These are phyloP conservation scores for Chymomyza amoena DNA, from an alignment of 2,888 invertebrate genomes.

Conservation along the genomic window DNA sequence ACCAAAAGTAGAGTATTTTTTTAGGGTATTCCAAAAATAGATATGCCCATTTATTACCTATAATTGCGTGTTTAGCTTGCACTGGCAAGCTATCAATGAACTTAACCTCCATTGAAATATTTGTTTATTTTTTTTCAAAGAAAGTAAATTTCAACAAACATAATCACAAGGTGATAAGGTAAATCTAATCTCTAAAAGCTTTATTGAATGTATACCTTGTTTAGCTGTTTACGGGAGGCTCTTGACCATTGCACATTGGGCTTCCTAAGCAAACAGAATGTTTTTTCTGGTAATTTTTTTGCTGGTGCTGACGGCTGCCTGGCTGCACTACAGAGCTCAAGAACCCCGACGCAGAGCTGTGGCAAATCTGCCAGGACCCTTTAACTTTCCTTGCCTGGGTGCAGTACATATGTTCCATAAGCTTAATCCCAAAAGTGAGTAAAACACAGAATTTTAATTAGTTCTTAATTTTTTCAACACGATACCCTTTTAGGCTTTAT, in stretches of 20 bases:
- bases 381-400: conserved; percentile 55
- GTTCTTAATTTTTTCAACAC: no score
- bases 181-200: background rate
- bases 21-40: no score
- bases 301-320: conserved; percentile 32
- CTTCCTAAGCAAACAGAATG: conserved; percentile 36
- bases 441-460: background rate
- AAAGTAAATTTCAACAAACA: background rate
- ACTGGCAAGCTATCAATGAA: background rate
- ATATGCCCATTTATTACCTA: no score
- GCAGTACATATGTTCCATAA: conserved; percentile 45
- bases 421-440: conserved; percentile 52
- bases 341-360: conserved; percentile 48
- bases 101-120: background rate
- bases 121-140: background rate
- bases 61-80: no score
- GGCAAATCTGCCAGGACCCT: conserved; percentile 63
- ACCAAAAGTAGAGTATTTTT: no score
- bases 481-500: no score
- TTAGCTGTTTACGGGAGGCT: background rate
- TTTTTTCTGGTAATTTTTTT: conserved; percentile 43
- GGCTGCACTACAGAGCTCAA: conserved; percentile 35
- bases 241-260: background rate
- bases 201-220: background rate
- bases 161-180: background rate